Evolutionary conservation across 2,888 invertebrate genomes (phyloP).

Genomic region (Halictus ligatus): DNA sequence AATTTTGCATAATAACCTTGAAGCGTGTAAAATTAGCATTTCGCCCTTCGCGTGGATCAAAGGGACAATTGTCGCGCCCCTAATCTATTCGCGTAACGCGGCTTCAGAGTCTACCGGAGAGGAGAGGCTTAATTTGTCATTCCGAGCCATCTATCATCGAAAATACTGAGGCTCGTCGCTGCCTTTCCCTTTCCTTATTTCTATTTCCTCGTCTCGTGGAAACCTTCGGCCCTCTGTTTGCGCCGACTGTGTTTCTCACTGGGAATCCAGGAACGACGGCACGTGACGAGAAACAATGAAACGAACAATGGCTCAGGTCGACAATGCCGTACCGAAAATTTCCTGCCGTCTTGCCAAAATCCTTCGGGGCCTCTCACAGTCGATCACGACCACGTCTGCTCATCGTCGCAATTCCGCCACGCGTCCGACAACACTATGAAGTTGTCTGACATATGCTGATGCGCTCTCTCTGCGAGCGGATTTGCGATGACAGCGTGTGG

Average conservation of each 20-base stretch:
- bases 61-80: background rate
- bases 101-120: conserved; percentile 43
- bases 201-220: conserved; percentile 49
- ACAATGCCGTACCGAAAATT: conserved; percentile 71
- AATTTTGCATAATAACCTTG: background rate
- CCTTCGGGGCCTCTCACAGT: conserved; percentile 60
- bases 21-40: conserved; percentile 5
- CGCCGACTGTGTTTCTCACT: conserved; percentile 15
- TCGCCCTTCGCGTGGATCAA: background rate
- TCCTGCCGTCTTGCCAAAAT: conserved; percentile 64
- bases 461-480: conserved; percentile 7
- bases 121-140: conserved; percentile 69
- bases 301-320: conserved; percentile 63
- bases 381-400: conserved; percentile 23
- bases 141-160: conserved; percentile 68
- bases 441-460: conserved; percentile 14
- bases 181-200: background rate
- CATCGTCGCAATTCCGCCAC: conserved; percentile 43
- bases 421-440: conserved; percentile 32
- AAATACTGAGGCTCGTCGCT: conserved; percentile 55
- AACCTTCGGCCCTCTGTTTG: conserved; percentile 43
- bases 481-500: background rate
- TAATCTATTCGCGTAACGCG: conserved; percentile 13
- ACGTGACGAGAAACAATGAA: conserved; percentile 71
- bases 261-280: conserved; percentile 54